Base-by-base conservation (phyloP, 2,113 vertebrate genomes). In the Tonatia bakeri region DNA sequence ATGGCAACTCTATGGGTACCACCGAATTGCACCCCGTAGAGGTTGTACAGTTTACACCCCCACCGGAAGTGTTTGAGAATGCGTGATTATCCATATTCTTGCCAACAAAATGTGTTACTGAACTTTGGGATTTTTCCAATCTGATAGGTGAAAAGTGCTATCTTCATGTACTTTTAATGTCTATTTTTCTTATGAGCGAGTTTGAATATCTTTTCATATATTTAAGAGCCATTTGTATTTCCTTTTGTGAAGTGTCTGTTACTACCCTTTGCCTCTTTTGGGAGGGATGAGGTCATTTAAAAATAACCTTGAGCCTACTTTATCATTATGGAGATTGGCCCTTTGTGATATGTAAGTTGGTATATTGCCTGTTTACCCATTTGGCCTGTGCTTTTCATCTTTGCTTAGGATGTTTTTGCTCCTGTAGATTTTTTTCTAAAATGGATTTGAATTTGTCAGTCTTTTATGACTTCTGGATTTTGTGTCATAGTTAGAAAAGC, bases 121-220 rank as follows among this genome's bases (percentile, higher is more conserved):
- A 94, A 75, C 17, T 31, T 91, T 38, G 31, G 64, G 9, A 12
- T 64, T 95, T 93, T 96, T 50, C 77, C 24, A 87, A 19, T 69
- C 47, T 75, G 16, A n/a, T 76, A 80, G 54, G 73, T 94, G 40
- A 93, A 94, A 94, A 85, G 67, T 88, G 22, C 96, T 93, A 33
- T n/a, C 28, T 79, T 96, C 33, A 33, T 76, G n/a, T 91, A 89
- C 33, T 89, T 93, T 96, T 90, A 43, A 84, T 90, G 95, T 96
- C 24, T 95, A 1, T 96, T 89, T 94, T 20, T 79, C 33, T 93
- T 75, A 73, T 90, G 45, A 93, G 59, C 93, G 91, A 94, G 13
- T 96, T 61, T 84, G 84, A 95, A 54, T 65, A 94, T 87, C 47
- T 97, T 93, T 93, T 75, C 15, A n/a, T 96, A 43, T 76, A 22